A percentile compares a stretch with the other conserved stretches of the same genome.
Evolutionary conservation across 2,797 vertebrate genomes (phyloP).

Genomic region (Sardinella longiceps): DNA sequence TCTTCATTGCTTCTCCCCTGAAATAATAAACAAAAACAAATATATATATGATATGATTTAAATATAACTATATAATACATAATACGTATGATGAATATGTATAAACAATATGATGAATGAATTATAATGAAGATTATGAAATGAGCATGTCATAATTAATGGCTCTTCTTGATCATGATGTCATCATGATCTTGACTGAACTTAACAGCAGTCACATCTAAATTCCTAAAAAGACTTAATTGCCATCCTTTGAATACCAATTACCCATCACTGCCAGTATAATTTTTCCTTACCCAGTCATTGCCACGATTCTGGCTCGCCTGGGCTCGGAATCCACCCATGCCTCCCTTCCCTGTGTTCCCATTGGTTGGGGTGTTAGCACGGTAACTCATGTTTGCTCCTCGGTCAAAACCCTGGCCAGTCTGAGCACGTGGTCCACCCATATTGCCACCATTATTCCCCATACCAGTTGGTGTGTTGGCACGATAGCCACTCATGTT

Average conservation of each 20-base stretch:
- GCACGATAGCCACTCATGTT: not conserved
- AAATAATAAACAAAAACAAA: not conserved
- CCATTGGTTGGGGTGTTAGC: not conserved
- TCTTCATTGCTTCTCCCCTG: not conserved
- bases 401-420: not conserved
- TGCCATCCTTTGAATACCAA: no score
- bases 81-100: no score
- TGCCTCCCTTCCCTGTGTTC: no score
- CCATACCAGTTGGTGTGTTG: not conserved
- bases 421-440: not conserved
- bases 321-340: not conserved
- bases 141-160: no score
- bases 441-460: not conserved
- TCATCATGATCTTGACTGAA: no score
- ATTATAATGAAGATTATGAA: no score
- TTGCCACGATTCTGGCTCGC: not conserved
- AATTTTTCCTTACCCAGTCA: not conserved
- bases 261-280: not conserved
- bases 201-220: no score
- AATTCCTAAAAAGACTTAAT: no score
- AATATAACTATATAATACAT: no score
- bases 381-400: not conserved
- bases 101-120: not conserved
- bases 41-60: not conserved
- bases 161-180: no score